Evolutionary conservation across 2,113 vertebrate species (phyloP), one percentile per base, ranked within the genome.

Genomic region (human): DNA sequence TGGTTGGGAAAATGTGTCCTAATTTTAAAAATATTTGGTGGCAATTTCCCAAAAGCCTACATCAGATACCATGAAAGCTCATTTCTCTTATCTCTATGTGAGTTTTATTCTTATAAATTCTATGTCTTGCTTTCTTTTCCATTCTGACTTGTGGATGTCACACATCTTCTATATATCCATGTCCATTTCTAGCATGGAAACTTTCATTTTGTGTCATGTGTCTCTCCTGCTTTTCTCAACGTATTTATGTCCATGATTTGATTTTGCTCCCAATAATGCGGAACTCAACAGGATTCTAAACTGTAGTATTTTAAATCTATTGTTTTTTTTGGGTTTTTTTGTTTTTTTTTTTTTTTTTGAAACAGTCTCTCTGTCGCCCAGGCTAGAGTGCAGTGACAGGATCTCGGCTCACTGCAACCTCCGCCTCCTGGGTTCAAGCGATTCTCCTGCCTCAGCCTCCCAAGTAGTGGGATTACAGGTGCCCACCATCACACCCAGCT

Each of bases 1-100:
- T 25, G 43, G 68, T 68, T 89, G n/a, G 66, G 64, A 94, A 96
- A 97, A 91, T 50, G 32, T 90, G 75, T 80, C 61, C 84, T 96
- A 73, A 95, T 97, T 93, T 97, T 90, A 66, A 78, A 97, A 93
- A 16, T 82, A 61, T 97, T 97, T 93, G 92, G 55, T 87, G 59
- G 61, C 52, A 93, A 14, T 96, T 90, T 93, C 50, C 70, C 90
- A 64, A 89, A 96, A 72, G 25, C 82, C 90, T 91, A 57, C 25
- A 32, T 35, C 57, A 92, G 48, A 38, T 82, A 76, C 13, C 32
- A 8, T 64, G 84, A 90, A 93, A 57, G 43, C 13, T 89, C 68
- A 72, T 88, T 96, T 93, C 70, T 66, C 66, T 95, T 86, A 61
- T 90, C 84, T 72, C 6, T 95, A 20, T 92, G 43, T 7, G 16